Evolutionary conservation across 2,888 invertebrate genomes (phyloP), one percentile per base, ranked within the genome.

Genomic region (Euspilapteryx auroguttella): DNA sequence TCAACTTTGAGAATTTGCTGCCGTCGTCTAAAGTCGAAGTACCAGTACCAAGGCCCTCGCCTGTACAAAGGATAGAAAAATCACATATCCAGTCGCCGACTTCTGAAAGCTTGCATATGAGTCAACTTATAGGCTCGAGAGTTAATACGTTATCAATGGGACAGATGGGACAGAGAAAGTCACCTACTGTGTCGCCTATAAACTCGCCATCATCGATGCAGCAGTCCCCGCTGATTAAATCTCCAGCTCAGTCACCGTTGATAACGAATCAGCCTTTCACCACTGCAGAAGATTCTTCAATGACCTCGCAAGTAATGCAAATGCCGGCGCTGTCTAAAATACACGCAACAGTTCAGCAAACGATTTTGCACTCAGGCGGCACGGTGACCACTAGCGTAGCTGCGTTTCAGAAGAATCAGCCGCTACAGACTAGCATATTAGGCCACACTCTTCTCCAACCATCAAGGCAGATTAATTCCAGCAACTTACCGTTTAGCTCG

Each of bases 1-100:
- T 77, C 0, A 78, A 77, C 37, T 78, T 75, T 37, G 78, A 78
- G 42, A 78, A 64, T 38, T 45, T 77, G 14, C 40, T 77, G 24
- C 78, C 78, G 1, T 76, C 76, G 2, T 76, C 77, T 1, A 77
- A 77, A 45, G 73, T 77, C 0, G 78, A 78, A 39, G 65, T 75
- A 2, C 49, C 63, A 2, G 43, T 47, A 8, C 49, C 71, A 3
- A 51, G 73, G 21, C 65, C 71, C 1, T 62, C 68, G 3, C 61
- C 73, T 2, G 50, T 58, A 13, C 66, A 63, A 38, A 54, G 68
- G 30, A 46, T 59, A 9, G 69, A 71, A 3, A 69, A 69, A 34
- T 52, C 59, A 2, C 36, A 37, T n/a, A 38, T 54, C 8, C 34
- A 55, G n/a, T 36, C 49, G 8, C 37, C 53, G 2, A 45, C 40